Evolutionary conservation across 2,888 invertebrate species (phyloP).

Genomic region (Abscondita cerata): DNA sequence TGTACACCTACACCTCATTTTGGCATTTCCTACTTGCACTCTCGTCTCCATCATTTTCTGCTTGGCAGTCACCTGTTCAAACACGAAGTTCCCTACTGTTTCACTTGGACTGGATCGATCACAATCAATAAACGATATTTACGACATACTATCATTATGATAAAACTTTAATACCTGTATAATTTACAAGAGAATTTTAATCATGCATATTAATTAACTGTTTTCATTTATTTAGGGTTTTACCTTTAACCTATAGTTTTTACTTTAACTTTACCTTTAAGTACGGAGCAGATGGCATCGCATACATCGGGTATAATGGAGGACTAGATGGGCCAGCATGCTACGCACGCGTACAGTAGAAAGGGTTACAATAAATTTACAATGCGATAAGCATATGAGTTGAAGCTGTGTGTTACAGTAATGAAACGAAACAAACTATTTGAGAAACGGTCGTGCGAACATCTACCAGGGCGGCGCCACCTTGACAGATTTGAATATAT

Average conservation of each 20-base stretch:
- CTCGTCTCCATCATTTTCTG: neutral
- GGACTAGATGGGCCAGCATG: no score
- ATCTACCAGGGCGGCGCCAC: no score
- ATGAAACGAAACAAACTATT: no score
- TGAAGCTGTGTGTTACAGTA: no score
- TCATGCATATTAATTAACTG: neutral
- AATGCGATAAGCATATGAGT: no score
- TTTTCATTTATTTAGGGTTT: neutral
- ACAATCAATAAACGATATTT: neutral
- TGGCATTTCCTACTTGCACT: no score
- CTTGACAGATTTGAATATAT: no score
- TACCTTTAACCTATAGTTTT: neutral
- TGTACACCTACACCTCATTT: neutral
- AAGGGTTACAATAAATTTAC: no score
- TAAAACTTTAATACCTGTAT: conserved; percentile 1
- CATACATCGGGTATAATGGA: neutral
- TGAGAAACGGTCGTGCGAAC: no score
- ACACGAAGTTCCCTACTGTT: neutral
- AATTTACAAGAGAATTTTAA: neutral
- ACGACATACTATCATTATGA: neutral
- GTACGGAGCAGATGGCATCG: conserved; percentile 1
- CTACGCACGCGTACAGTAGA: no score
- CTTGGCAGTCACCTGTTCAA: neutral
- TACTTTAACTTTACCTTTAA: neutral
- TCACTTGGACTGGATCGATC: neutral